phyloP scores from a whole-genome alignment of 1,140 invertebrate genomes.

The Scaptomyza montana region DNA sequence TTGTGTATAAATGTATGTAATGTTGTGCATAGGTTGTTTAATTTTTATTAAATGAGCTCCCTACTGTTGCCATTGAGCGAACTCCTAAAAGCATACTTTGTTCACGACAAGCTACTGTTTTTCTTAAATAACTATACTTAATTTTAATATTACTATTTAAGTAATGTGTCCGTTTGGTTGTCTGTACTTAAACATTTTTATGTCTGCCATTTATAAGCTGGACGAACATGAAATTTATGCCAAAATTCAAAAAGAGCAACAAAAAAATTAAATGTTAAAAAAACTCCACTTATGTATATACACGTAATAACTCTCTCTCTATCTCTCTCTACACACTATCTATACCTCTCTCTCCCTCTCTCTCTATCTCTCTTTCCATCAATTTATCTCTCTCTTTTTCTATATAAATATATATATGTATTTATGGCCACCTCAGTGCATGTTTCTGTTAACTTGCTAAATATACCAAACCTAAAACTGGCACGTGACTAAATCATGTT shows the following conservation, averaged over 20 bases:
- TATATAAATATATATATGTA: too few species aligned
- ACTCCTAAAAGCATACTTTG: conserved; percentile 68
- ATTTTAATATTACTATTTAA: conserved; percentile 75
- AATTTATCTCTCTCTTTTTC: conserved; percentile 2
- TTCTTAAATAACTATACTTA: conserved; percentile 70
- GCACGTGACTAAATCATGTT: conserved; percentile 37
- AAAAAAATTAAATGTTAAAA: conserved; percentile 40
- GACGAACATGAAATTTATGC: conserved; percentile 68
- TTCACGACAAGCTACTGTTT: conserved; percentile 65
- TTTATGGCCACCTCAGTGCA: conserved; percentile 59
- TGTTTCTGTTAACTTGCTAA: conserved; percentile 53
- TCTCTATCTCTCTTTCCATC: conserved; percentile 13
- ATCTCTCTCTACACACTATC: conserved; percentile 8
- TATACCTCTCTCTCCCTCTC: conserved; percentile 29
- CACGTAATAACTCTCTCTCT: background rate
- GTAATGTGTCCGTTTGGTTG: conserved; percentile 82
- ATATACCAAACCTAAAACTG: conserved; percentile 32
- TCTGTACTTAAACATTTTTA: conserved; percentile 84
- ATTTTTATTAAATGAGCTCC: conserved; percentile 30
- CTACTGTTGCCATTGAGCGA: conserved; percentile 73
- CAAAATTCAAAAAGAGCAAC: conserved; percentile 68
- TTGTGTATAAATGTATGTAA: conserved; percentile 2
- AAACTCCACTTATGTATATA: conserved; percentile 52
- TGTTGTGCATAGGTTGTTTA: conserved; percentile 17
- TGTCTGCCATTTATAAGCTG: conserved; percentile 78